Evolutionary conservation across 2,888 invertebrate genomes (phyloP), one percentile per base, ranked within the genome.

Genomic region (Pinctada fucata): DNA sequence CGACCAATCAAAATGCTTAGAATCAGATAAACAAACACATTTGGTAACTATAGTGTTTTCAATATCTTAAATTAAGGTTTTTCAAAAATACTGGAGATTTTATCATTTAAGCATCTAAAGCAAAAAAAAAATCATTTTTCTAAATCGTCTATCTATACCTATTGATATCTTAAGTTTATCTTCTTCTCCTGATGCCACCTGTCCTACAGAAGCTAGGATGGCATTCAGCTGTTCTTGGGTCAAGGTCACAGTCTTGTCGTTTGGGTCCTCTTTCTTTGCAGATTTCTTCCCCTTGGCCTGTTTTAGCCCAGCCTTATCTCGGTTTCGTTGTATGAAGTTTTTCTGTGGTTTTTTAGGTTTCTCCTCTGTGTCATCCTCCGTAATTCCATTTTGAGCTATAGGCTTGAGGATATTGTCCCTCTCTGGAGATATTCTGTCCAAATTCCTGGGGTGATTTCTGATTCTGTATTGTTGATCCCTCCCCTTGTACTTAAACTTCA

Each of bases 161-260:
- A 89, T 84, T 72, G 87, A 88, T 72, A 90, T 90, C 76, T 86
- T 86, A 1, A 90, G 78, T 52, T 85, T 82, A 76, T 87, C 86
- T 72, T 88, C 88, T 70, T 82, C 84, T 13, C 88, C 88, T 16
- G 86, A 82, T 4, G 86, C 83, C 64, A 84, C 82, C 79, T 88
- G 89, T 65, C 89, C 89, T 3, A 90, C 87, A 10, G 90, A 88
- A 47, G 84, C 83, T 68, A 91, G 82, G 31, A 91, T 88, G 4
- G 90, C 88, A 75, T 88, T 88, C 58, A 91, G 82, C 81, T 91
- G 90, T 4, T 88, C 89, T 73, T 91, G 89, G 2, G 90, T 90
- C 58, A 91, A 79, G 51, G 89, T 91, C 63, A 90, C 89, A 8
- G 88, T 85, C 16, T 65, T 69, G 58, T 79, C 81, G n/a, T 78